Evolutionary conservation across 64 coral and sea anemone species (phyloP), one percentile per base, ranked within the genome.

Genomic region (Pocillopora damicornis): DNA sequence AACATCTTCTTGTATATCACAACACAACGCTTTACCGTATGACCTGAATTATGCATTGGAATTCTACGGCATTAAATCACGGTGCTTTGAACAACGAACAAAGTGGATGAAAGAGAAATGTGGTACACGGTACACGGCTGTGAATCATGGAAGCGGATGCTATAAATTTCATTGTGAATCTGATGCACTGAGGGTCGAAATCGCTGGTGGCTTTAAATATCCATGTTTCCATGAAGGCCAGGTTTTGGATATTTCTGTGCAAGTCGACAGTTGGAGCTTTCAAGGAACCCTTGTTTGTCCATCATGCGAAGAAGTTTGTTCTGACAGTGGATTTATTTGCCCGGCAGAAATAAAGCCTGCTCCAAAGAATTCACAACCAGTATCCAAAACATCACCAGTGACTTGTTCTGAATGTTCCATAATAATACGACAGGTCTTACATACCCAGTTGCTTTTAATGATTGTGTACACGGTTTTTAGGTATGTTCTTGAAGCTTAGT

Each of bases 71-170:
- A 75, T 2, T n/a, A 13, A 56, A 4, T 86, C 97, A 22, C 61
- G 82, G 61, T 99, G 97, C 88, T 81, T 99, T 72, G 73, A 79
- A 18, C 97, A 99, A 88, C 88, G 86, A 20, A 38, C 42, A 15
- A 73, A 82, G 12, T 99, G 97, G 97, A 91, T 15, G 34, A 95
- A 88, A 81, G 80, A 60, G 0, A 92, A 77, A 80, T 95, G 97
- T 93, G 66, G 82, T 60, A 42, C 82, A 16, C 93, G 75, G n/a
- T 93, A 79, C 64, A 95, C 83, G 14, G 87, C 93, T 73, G 74
- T 77, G 13, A 86, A 95, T 59, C 95, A 91, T 93, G 97, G 97
- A 4, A 95, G 97, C 88, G 97, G 97, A 3, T 99, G 97, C 75
- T 99, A 99, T 60, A 76, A 61, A 34, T 92, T 91, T 62, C 2